Conservation (phyloP, 2,888 invertebrate genomes). For the Yponomeuta malinellus region DNA sequence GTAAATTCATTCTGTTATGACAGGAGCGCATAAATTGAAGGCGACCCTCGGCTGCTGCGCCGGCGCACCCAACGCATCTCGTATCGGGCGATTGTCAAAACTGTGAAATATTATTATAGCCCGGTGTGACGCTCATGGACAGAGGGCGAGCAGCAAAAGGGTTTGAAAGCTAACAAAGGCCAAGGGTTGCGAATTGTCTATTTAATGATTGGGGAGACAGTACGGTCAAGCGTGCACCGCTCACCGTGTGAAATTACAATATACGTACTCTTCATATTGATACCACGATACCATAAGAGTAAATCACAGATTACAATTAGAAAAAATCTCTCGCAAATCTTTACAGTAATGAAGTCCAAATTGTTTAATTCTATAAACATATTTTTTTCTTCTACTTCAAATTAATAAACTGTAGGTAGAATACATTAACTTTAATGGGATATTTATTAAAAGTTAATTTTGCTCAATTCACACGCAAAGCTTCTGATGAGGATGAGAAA, state of each 20-base stretch:
- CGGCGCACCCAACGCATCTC: conserved; percentile 50
- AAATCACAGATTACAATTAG: neutral
- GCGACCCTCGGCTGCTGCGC: conserved; percentile 69
- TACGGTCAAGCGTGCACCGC: conserved; percentile 54
- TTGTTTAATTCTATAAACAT: neutral
- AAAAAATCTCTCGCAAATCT: neutral
- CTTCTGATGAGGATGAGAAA: neutral
- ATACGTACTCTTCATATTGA: conserved; percentile 15
- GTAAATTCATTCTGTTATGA: conserved; percentile 74
- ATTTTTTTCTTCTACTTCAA: too few relatives aligned
- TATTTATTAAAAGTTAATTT: neutral
- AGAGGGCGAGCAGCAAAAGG: conserved; percentile 54
- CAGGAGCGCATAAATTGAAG: conserved; percentile 71
- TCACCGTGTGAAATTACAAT: conserved; percentile 62
- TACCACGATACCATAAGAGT: neutral
- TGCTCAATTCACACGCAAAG: neutral
- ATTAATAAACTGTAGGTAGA: too few relatives aligned
- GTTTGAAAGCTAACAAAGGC: conserved; percentile 47
- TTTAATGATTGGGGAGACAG: conserved; percentile 57
- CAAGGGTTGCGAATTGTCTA: conserved; percentile 53
- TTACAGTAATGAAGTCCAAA: neutral
- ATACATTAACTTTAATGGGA: neutral
- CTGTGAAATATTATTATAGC: conserved; percentile 63
- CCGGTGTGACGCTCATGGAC: conserved; percentile 55
- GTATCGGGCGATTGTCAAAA: conserved; percentile 52